These are phyloP conservation scores for Orbicella faveolata DNA, from an alignment of 64 coral and sea anemone species.

Conservation along the genomic window DNA sequence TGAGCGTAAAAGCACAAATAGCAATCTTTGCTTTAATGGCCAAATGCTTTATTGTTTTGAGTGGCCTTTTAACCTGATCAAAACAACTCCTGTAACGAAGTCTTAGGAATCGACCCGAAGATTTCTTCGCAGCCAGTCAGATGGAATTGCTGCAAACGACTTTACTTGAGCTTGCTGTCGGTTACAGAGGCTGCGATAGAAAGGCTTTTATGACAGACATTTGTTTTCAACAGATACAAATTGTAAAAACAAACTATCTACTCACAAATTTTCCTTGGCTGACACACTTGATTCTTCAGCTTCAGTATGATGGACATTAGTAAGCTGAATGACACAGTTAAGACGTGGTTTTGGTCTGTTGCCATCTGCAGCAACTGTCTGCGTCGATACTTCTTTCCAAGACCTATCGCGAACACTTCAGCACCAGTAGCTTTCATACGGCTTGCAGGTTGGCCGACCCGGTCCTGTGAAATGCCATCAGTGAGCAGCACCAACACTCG, in stretches of 20 bases:
- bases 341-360: conserved; percentile 48
- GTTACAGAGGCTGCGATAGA: no score
- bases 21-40: no score
- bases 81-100: no score
- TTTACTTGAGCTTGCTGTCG: no score
- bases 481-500: conserved; percentile 49
- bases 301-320: conserved; percentile 29
- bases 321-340: conserved; percentile 41
- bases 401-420: conserved; percentile 53
- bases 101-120: no score
- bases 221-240: no score
- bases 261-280: background rate
- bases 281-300: conserved; percentile 23
- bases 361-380: conserved; percentile 38
- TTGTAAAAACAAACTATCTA: background rate
- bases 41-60: no score
- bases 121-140: no score
- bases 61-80: no score
- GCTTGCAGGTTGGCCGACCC: conserved; percentile 26
- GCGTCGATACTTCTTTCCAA: conserved; percentile 18
- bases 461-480: conserved; percentile 63
- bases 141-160: no score
- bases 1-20: no score
- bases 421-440: conserved; percentile 26
- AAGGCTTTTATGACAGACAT: no score